Percentiles rank a stretch among this genome's conserved stretches.
phyloP scores from a whole-genome alignment of 2,113 vertebrate species.

The Tragelaphus imberbis region DNA sequence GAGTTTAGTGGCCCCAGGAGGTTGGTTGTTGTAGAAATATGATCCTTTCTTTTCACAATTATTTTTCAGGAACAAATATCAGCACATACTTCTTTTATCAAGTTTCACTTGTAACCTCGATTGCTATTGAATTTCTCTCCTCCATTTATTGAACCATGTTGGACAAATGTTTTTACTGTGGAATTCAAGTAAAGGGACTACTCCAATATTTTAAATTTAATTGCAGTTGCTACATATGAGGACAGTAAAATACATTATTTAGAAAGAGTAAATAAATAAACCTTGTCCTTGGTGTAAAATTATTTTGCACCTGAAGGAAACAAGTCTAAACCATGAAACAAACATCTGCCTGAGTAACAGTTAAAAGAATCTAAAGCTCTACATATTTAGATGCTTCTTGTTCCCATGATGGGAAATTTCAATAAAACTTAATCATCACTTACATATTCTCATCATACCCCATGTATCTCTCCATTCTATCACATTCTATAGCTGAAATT shows the following conservation, averaged over 20 bases:
- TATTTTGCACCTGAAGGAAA: not conserved
- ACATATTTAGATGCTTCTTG: not conserved
- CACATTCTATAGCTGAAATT: not conserved
- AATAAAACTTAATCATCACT: not conserved
- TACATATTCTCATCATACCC: not conserved
- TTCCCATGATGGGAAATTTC: not conserved
- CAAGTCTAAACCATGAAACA: not conserved
- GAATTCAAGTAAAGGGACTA: constrained; percentile 1
- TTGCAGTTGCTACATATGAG: not conserved
- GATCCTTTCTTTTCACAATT: constrained; percentile 38
- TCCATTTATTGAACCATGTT: constrained; percentile 22
- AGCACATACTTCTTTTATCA: constrained; percentile 17
- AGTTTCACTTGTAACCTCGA: not conserved
- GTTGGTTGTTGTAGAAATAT: constrained; percentile 47
- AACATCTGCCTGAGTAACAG: not conserved
- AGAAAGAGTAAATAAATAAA: not conserved
- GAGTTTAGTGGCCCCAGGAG: constrained; percentile 10
- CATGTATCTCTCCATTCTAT: not conserved
- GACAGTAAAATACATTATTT: not conserved
- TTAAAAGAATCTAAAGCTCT: not conserved
- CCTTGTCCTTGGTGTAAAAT: not conserved
- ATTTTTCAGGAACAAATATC: constrained; percentile 42
- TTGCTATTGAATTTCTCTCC: constrained; percentile 23
- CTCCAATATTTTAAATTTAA: constrained; percentile 42
- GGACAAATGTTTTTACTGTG: constrained; percentile 22